Base-by-base conservation (phyloP, 2,888 invertebrate species). In the Microchrysa polita region DNA sequence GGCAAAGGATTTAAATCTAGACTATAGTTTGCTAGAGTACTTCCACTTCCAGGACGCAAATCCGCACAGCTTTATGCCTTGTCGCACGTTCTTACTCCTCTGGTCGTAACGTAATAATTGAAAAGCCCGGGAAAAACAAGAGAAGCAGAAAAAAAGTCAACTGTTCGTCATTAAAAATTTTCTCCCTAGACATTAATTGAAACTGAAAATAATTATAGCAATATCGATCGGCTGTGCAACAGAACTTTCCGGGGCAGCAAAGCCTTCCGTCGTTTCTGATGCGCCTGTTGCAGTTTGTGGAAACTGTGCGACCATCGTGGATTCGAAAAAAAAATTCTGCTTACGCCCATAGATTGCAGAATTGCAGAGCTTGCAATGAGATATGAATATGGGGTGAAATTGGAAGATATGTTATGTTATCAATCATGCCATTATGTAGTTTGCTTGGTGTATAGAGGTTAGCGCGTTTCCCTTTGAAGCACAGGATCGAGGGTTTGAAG, bases 161-260 rank as follows among this genome's bases (percentile, higher is more conserved):
- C 75, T 69, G 75, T 40, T 61, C 65, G 75, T 75, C 75, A 75
- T 75, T 75, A 75, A 75, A n/a, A 73, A 75, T 75, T 73, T 75
- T 55, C 75, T 73, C 73, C 73, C 73, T 69, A 75, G 75, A 75
- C 75, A 73, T 75, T 75, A 75, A 75, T 75, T 75, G 75, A 75
- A 75, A 73, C 75, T 73, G 73, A 75, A 75, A 75, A 75, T 75
- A 69, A 72, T 75, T 75, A 75, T 72, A 73, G 75, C 65, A 69
- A 18, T 73, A 75, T 75, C 75, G 75, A 75, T 75, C 75, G 73
- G 57, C 44, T 48, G 61, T n/a, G n/a, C n/a, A n/a, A n/a, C n/a
- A n/a, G 72, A 57, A 74, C 40, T 72, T 67, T 67, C 73, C 67
- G 27, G 48, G 67, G 67, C 67, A 74, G 42, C n/a, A n/a, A 73